A percentile compares a stretch with the other conserved stretches of the same genome.
Evolutionary conservation across 2,888 invertebrate species (phyloP).

Genomic region (Balanococcus diminutus): DNA sequence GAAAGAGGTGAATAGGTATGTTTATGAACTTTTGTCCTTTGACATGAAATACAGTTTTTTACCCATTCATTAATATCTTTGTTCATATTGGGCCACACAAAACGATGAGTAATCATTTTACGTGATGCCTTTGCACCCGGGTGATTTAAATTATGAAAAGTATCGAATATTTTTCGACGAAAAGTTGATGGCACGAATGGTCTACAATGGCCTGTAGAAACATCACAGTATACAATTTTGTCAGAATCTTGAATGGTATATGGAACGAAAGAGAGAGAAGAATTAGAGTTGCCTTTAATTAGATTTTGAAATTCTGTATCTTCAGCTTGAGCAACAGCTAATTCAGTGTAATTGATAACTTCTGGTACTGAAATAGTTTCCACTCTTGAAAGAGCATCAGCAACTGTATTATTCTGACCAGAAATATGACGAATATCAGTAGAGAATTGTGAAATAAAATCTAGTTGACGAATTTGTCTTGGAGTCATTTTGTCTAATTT

Average conservation of each 20-base stretch:
- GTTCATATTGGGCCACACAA: conserved; percentile 61
- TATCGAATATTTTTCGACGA: conserved; percentile 55
- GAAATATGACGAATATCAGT: conserved; percentile 54
- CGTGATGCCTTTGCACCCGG: conserved; percentile 58
- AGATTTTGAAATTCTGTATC: not conserved
- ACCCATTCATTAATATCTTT: no score
- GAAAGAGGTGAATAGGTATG: no score
- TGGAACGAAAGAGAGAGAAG: conserved; percentile 51
- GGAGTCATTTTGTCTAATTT: conserved; percentile 47
- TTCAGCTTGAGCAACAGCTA: conserved; percentile 30
- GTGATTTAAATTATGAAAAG: conserved; percentile 59
- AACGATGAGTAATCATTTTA: conserved; percentile 60
- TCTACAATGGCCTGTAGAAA: conserved; percentile 58
- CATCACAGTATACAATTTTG: conserved; percentile 39
- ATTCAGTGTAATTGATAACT: not conserved
- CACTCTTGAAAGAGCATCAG: no score
- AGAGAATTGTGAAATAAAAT: conserved; percentile 55
- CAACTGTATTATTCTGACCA: conserved; percentile 54
- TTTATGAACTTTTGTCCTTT: no score
- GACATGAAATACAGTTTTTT: no score
- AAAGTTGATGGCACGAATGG: conserved; percentile 46
- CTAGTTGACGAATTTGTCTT: no score
- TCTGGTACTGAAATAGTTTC: conserved; percentile 56
- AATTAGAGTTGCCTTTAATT: no score
- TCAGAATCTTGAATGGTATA: not conserved